A percentile compares a stretch with the other conserved stretches of the same genome.
Evolutionary conservation across 2,113 vertebrate genomes (phyloP).

Genomic region (Barnardius zonarius): DNA sequence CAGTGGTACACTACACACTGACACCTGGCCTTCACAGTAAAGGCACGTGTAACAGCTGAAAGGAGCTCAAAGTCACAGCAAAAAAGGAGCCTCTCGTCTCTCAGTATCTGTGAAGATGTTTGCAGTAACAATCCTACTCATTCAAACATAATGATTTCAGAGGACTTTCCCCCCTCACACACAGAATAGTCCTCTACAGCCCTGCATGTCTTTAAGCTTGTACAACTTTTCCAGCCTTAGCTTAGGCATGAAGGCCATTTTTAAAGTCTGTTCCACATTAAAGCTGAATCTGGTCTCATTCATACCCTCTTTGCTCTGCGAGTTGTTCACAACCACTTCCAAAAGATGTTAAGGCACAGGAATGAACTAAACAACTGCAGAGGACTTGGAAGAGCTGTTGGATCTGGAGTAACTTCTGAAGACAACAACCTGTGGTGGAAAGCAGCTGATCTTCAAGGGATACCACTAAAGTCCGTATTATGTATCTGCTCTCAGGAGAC

Average conservation of each 20-base stretch:
- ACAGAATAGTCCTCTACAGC: neutral
- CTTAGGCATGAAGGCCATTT: neutral
- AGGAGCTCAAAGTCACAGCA: neutral
- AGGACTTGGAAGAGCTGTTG: neutral
- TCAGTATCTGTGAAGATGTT: neutral
- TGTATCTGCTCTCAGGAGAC: neutral
- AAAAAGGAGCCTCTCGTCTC: neutral
- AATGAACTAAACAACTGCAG: neutral
- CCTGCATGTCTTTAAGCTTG: neutral
- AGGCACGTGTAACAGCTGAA: neutral
- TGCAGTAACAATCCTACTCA: neutral
- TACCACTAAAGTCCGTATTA: neutral
- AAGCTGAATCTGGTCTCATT: neutral
- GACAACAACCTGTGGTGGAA: neutral
- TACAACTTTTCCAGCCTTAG: neutral
- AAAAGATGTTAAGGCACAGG: neutral
- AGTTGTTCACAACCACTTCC: neutral
- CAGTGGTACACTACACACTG: neutral
- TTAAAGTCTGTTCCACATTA: neutral
- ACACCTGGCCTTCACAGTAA: neutral
- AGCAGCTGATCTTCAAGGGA: neutral
- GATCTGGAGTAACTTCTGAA: neutral
- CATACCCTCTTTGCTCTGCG: neutral
- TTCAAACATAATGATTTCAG: neutral
- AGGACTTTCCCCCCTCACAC: accelerated